phyloP scores from a whole-genome alignment of 2,888 invertebrate genomes.

The Drosophila ustulata region DNA sequence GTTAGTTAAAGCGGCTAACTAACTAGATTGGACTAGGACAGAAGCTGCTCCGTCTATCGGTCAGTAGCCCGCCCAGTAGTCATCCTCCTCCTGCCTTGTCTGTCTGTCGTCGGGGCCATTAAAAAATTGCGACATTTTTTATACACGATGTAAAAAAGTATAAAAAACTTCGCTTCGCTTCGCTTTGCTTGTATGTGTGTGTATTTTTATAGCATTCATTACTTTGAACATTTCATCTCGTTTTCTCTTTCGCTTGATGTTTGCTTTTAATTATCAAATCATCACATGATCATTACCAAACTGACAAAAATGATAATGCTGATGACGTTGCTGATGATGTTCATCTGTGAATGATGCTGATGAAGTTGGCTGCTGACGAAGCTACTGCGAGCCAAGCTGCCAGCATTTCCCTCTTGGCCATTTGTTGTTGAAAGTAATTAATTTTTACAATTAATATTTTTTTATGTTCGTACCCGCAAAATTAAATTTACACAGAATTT shows the following conservation, averaged over 20 bases:
- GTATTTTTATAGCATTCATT: slow-evolving; percentile 63
- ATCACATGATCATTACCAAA: slow-evolving; percentile 75
- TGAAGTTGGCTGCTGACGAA: slow-evolving; percentile 5
- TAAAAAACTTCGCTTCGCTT: slow-evolving; percentile 20
- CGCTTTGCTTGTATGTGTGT: slow-evolving; percentile 12
- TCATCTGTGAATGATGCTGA: background rate
- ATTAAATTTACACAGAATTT: slow-evolving; percentile 42
- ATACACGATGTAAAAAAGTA: slow-evolving; percentile 12
- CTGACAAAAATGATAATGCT: slow-evolving; percentile 56
- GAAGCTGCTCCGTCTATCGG: slow-evolving; percentile 53
- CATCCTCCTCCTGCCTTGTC: slow-evolving; percentile 11
- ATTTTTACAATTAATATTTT: slow-evolving; percentile 50
- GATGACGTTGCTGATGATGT: slow-evolving; percentile 4
- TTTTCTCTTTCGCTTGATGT: slow-evolving; percentile 67
- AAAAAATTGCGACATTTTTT: slow-evolving; percentile 47
- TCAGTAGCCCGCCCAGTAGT: slow-evolving; percentile 49
- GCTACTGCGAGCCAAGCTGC: slow-evolving; percentile 5
- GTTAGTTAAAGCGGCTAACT: slow-evolving; percentile 36
- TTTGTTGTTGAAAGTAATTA: slow-evolving; percentile 53
- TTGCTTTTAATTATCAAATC: slow-evolving; percentile 80
- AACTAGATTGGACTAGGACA: slow-evolving; percentile 26
- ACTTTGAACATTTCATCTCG: slow-evolving; percentile 53
- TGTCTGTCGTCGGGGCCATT: slow-evolving; percentile 24
- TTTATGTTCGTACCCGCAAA: slow-evolving; percentile 11
- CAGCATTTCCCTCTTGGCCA: slow-evolving; percentile 49